These are phyloP conservation scores for Tachyglossus aculeatus DNA, from an alignment of 2,797 vertebrate species.

Conservation along the genomic window DNA sequence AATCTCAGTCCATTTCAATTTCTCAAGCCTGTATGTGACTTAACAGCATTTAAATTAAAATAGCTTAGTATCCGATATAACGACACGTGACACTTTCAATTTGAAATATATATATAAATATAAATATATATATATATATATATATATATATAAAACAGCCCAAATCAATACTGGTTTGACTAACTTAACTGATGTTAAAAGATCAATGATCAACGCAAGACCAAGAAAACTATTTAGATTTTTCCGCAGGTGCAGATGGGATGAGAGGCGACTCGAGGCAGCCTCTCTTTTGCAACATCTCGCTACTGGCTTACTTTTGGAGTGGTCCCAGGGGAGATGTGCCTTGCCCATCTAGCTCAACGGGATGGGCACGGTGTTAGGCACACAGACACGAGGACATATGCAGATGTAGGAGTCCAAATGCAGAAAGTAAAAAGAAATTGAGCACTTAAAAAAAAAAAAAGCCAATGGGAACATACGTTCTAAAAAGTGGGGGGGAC, in stretches of 20 bases:
- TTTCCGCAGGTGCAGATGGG: constrained; percentile 63
- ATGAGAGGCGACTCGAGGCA: constrained; percentile 68
- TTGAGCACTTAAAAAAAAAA: constrained; percentile 48
- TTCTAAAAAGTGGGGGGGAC: constrained; percentile 51
- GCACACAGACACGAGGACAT: neutral
- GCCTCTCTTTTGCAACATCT: constrained; percentile 70
- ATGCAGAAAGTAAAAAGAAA: constrained; percentile 39
- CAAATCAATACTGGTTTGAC: constrained; percentile 68
- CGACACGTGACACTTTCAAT: constrained; percentile 75
- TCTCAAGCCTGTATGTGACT: constrained; percentile 76
- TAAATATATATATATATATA: constrained; percentile 3
- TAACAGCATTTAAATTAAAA: constrained; percentile 77
- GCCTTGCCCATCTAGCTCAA: constrained; percentile 69
- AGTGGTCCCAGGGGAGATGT: constrained; percentile 77
- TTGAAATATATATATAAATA: constrained; percentile 49
- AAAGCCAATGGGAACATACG: constrained; percentile 22
- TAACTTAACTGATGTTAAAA: constrained; percentile 77
- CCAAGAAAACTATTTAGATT: constrained; percentile 67
- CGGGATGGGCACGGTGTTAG: constrained; percentile 66
- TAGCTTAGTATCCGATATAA: constrained; percentile 76
- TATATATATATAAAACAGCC: constrained; percentile 73
- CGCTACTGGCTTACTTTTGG: constrained; percentile 73
- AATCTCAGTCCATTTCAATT: constrained; percentile 71
- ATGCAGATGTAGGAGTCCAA: constrained; percentile 24
- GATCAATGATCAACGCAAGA: constrained; percentile 72